Conservation (phyloP, 2,888 invertebrate species). For the Pediacus dermestoides region DNA sequence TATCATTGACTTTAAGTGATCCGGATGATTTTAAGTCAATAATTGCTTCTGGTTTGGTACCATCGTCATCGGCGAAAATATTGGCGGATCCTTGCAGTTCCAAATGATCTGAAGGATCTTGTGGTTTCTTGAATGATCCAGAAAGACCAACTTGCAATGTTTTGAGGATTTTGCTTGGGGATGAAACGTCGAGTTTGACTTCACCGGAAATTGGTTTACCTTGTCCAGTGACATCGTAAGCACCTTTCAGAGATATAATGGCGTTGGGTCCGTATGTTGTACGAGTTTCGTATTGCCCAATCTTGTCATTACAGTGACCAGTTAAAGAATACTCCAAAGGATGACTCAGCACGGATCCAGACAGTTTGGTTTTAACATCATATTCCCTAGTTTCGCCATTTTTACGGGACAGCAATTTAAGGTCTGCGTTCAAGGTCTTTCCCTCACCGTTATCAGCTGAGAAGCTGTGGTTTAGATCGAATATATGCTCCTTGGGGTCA, state of each 20-base stretch:
- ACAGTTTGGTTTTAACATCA: slow-evolving; percentile 30
- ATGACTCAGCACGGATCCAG: slow-evolving; percentile 44
- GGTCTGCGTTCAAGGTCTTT: slow-evolving; percentile 47
- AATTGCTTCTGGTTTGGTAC: slow-evolving; percentile 51
- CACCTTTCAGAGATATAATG: slow-evolving; percentile 38
- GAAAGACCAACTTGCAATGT: slow-evolving; percentile 53
- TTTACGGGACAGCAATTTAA: slow-evolving; percentile 45
- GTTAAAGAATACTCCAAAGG: slow-evolving; percentile 41
- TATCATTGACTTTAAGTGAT: slow-evolving; percentile 61
- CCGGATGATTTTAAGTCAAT: slow-evolving; percentile 64
- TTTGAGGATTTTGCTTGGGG: slow-evolving; percentile 59
- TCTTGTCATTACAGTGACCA: slow-evolving; percentile 23
- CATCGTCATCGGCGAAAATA: slow-evolving; percentile 34
- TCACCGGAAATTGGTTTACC: slow-evolving; percentile 53
- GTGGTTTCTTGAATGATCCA: slow-evolving; percentile 41
- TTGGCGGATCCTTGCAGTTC: slow-evolving; percentile 30
- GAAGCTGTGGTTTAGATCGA: slow-evolving; percentile 46
- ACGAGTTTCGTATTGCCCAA: slow-evolving; percentile 27
- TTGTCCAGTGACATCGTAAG: slow-evolving; percentile 42
- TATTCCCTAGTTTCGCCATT: slow-evolving; percentile 19
- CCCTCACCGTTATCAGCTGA: slow-evolving; percentile 51
- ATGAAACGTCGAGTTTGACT: slow-evolving; percentile 49
- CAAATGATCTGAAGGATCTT: slow-evolving; percentile 23
- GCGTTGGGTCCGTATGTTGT: slow-evolving; percentile 43
- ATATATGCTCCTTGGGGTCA: slow-evolving; percentile 48